A percentile compares a stretch with the other conserved stretches of the same genome.
These are phyloP conservation scores for Athripsodes cinereus DNA, from an alignment of 2,888 invertebrate species.

Conservation along the genomic window DNA sequence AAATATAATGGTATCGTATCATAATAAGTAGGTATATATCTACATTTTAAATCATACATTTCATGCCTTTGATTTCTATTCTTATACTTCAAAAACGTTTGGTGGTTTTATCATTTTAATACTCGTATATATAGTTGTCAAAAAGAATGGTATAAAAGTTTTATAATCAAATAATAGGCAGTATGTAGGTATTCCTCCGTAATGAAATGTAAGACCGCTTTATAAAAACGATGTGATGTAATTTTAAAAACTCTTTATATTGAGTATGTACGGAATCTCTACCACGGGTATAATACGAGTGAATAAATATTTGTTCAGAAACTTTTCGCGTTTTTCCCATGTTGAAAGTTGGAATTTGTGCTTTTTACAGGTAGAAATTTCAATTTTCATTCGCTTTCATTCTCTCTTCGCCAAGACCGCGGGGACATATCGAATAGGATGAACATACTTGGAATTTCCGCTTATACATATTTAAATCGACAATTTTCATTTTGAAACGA, in stretches of 20 bases:
- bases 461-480: neutral
- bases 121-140: too few relatives aligned
- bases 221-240: neutral
- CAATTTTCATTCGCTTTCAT: slow-evolving; percentile 3
- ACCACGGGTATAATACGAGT: neutral
- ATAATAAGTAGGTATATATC: too few relatives aligned
- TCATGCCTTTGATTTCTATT: too few relatives aligned
- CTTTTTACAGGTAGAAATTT: slow-evolving; percentile 6
- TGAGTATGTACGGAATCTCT: neutral
- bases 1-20: too few relatives aligned
- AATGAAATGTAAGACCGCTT: neutral
- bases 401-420: neutral
- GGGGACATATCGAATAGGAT: neutral
- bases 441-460: neutral
- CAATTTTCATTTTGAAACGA: neutral
- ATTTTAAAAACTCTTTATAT: neutral
- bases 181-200: too few relatives aligned
- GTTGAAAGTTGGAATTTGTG: slow-evolving; percentile 3
- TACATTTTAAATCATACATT: too few relatives aligned
- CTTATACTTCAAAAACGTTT: too few relatives aligned
- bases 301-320: neutral
- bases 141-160: too few relatives aligned
- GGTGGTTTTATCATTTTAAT: too few relatives aligned
- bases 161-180: too few relatives aligned
- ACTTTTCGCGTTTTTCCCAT: slow-evolving; percentile 3